A percentile compares a stretch with the other conserved stretches of the same genome.
These are phyloP conservation scores for Sinohyriopsis cumingii DNA, from an alignment of 2,888 invertebrate genomes.

Conservation along the genomic window DNA sequence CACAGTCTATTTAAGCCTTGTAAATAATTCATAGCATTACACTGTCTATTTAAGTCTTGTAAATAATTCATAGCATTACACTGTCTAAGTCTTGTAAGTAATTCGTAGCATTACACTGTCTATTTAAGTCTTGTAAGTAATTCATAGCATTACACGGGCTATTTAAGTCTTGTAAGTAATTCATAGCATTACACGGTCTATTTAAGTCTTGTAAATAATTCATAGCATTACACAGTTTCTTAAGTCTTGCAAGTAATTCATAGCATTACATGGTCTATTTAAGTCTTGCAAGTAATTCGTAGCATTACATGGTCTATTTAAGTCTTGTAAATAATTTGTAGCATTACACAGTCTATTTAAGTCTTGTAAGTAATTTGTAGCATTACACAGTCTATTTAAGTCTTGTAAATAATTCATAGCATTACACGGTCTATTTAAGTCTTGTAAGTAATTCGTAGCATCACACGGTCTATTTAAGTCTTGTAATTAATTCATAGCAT, in stretches of 20 bases:
- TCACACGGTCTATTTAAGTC: slow-evolving; percentile 46
- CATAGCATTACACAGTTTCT: too few species aligned
- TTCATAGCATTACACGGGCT: neutral
- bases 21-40: too few species aligned
- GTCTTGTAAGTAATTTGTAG: too few species aligned
- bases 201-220: slow-evolving; percentile 45
- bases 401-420: neutral
- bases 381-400: too few species aligned
- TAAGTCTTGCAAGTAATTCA: too few species aligned
- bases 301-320: too few species aligned
- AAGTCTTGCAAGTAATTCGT: too few species aligned
- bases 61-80: too few species aligned
- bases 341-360: too few species aligned
- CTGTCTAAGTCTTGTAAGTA: slow-evolving; percentile 40
- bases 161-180: slow-evolving; percentile 47
- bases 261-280: too few species aligned
- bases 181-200: neutral
- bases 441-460: neutral
- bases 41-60: slow-evolving; percentile 48
- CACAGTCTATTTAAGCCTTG: slow-evolving; percentile 48
- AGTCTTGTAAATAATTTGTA: too few species aligned
- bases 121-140: slow-evolving; percentile 46
- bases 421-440: slow-evolving; percentile 16
- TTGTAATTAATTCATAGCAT: neutral
- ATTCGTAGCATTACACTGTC: too few species aligned